Conservation (phyloP, 2,797 vertebrate genomes). For the Chaenodraco wilsoni region DNA sequence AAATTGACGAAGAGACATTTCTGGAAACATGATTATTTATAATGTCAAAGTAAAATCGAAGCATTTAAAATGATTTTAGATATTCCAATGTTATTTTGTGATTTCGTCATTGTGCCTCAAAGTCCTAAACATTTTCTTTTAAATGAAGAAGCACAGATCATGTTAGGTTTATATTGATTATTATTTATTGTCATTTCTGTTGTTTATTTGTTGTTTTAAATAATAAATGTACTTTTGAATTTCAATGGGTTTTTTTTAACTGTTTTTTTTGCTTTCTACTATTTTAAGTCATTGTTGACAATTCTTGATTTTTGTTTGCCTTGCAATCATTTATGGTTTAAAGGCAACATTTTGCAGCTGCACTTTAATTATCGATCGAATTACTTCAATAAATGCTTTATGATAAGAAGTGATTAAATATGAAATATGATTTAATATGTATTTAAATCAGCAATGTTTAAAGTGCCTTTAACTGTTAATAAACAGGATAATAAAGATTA, state of each 20-base stretch:
- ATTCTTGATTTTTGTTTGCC: not conserved
- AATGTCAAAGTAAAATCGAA: not conserved
- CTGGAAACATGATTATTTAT: not conserved
- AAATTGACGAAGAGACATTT: not conserved
- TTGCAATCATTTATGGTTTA: not conserved
- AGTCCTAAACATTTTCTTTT: not conserved
- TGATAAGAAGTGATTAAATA: not conserved
- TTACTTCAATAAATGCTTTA: not conserved
- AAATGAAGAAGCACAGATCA: not conserved
- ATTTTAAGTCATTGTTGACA: not conserved
- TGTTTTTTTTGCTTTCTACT: not conserved
- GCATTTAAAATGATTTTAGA: not conserved
- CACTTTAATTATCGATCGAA: conserved; percentile 6
- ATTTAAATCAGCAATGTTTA: not conserved
- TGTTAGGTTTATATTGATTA: not conserved
- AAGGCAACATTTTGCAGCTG: not conserved
- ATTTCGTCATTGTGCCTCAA: not conserved
- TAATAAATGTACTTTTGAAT: not conserved
- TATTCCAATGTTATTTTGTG: not conserved
- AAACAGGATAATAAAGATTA: conserved; percentile 45
- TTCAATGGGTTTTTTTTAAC: not conserved
- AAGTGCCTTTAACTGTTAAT: conserved; percentile 2
- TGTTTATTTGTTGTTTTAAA: not conserved
- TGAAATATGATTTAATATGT: not conserved
- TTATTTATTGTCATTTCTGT: not conserved